Base-by-base conservation (phyloP, 2,113 vertebrate species). In the Bostrychus sinensis region DNA sequence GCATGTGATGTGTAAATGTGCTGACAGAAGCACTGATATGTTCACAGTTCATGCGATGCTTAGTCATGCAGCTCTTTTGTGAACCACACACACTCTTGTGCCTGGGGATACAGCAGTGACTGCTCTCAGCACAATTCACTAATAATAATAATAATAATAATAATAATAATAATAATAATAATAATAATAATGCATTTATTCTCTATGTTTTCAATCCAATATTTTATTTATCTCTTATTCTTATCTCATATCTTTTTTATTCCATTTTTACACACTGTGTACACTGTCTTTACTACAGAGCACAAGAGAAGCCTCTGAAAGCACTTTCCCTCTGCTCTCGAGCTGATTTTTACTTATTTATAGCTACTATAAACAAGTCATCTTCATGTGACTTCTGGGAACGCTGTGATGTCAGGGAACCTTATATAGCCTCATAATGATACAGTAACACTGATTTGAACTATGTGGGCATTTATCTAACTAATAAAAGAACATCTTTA, bases 41-140 rank as follows among this genome's bases (percentile, higher is more conserved):
- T 81, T 68, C 36, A 73, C 72, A 82, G 58, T 56, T 46, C 64
- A 73, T 66, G 74, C 60, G 59, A 67, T 74, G 63, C 69, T 74
- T 78, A 67, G 77, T 86, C 78, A 84, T 82, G 75, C 63, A 78
- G 72, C 74, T 65, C 59, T 19, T 5, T 43, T 66, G 30, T 45
- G 34, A 67, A 43, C 63, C 71, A 66, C n/a, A 62, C n/a, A 50
- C 48, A 48, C 62, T 36, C 3, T 65, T 19, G 45, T 34, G 45
- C 78, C 69, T 28, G 32, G 43, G 30, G 70, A 62, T 42, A 30
- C 41, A 43, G 70, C 54, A 64, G 53, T 61, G 36, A 51, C 57
- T 62, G 54, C 59, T 34, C 56, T 79, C 26, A 72, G 62, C 51
- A 57, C 50, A 59, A 25, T 61, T 32, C 25, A 53, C 63, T 62